A percentile compares a stretch with the other conserved stretches of the same genome.
These are phyloP conservation scores for Heteropelma amictum DNA, from an alignment of 2,888 invertebrate genomes.

Conservation along the genomic window DNA sequence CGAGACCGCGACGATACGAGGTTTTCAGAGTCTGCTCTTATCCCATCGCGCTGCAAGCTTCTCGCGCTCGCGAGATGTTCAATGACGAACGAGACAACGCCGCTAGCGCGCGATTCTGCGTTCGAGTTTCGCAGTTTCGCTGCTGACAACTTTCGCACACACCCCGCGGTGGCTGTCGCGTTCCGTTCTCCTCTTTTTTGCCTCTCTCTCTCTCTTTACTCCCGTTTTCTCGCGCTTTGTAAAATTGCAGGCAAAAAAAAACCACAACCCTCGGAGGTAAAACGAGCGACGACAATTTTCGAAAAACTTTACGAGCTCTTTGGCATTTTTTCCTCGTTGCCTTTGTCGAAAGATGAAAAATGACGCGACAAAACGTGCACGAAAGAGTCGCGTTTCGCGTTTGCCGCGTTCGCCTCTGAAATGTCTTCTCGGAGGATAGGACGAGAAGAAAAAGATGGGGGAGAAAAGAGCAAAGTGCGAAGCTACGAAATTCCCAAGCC, in stretches of 20 bases:
- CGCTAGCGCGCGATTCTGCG: no score
- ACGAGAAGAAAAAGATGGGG: background rate
- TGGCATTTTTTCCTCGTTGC: no score
- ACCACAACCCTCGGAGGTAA: background rate
- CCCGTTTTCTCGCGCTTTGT: background rate
- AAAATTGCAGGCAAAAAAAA: background rate
- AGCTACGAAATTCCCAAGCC: slow-evolving; percentile 46
- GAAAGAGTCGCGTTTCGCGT: slow-evolving; percentile 16
- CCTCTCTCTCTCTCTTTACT: no score
- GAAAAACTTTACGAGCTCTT: no score
- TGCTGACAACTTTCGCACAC: background rate
- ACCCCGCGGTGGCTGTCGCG: no score
- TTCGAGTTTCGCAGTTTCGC: slow-evolving; percentile 29
- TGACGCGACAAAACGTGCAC: slow-evolving; percentile 6
- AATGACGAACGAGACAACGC: slow-evolving; percentile 38
- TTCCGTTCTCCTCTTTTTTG: slow-evolving; percentile 11
- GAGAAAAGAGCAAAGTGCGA: background rate
- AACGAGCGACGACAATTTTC: no score
- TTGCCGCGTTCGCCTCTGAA: slow-evolving; percentile 24
- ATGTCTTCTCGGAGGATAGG: background rate
- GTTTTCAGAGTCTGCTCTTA: slow-evolving; percentile 9
- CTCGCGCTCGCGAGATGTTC: slow-evolving; percentile 30
- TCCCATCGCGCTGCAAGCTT: slow-evolving; percentile 18
- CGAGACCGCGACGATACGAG: slow-evolving; percentile 22
- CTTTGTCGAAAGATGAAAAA: background rate